A percentile compares a stretch with the other conserved stretches of the same genome.
These are phyloP conservation scores for Scaptomyza tumidula DNA, from an alignment of 2,888 invertebrate genomes.

Conservation along the genomic window DNA sequence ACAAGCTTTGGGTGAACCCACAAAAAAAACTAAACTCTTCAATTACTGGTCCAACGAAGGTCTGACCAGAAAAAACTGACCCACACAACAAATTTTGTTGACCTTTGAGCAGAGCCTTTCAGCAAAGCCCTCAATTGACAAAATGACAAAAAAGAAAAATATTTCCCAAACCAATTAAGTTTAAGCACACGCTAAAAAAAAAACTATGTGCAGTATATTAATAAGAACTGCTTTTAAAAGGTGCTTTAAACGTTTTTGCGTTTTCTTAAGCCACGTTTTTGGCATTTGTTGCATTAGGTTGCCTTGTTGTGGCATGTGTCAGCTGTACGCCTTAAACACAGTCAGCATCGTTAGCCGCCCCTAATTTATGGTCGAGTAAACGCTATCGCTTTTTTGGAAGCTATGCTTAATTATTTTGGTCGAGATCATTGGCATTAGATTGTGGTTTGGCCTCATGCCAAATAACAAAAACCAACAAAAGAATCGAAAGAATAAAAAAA, in stretches of 20 bases:
- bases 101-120: conserved; percentile 45
- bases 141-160: conserved; percentile 43
- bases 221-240: conserved; percentile 54
- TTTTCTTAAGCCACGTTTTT: conserved; percentile 21
- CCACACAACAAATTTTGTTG: conserved; percentile 26
- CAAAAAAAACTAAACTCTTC: conserved; percentile 23
- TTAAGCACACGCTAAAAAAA: conserved; percentile 13
- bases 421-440: conserved; percentile 50
- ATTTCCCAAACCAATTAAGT: conserved; percentile 9
- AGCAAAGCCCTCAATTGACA: conserved; percentile 16
- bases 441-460: conserved; percentile 57
- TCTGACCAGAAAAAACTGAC: conserved; percentile 21
- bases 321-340: conserved; percentile 33
- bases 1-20: conserved; percentile 16
- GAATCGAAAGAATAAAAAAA: conserved; percentile 5
- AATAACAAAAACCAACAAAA: conserved; percentile 15
- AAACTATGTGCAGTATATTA: conserved; percentile 54
- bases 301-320: conserved; percentile 42
- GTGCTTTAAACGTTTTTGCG: conserved; percentile 6
- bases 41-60: conserved; percentile 44
- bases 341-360: conserved; percentile 13
- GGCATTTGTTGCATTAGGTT: conserved; percentile 21
- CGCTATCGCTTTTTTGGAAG: conserved; percentile 24
- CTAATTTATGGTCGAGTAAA: conserved; percentile 52
- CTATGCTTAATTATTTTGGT: conserved; percentile 53